These are phyloP conservation scores for Eudemis profundana DNA, from an alignment of 2,888 invertebrate genomes.

Conservation along the genomic window DNA sequence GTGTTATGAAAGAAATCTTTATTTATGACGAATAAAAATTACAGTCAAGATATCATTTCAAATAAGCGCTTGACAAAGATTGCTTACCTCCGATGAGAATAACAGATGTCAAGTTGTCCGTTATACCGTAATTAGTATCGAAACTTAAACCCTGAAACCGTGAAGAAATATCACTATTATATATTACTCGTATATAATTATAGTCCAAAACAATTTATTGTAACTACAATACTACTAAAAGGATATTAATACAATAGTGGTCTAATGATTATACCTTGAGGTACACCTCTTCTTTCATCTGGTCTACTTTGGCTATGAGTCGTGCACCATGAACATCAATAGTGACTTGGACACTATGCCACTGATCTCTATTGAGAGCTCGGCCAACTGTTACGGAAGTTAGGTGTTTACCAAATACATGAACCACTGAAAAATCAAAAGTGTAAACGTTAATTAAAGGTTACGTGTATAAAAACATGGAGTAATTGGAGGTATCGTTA, in stretches of 20 bases:
- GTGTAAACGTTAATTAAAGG: not conserved
- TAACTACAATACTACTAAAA: not conserved
- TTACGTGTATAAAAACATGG: too few species aligned
- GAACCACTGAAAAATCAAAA: conserved; percentile 87
- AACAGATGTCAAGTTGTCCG: conserved; percentile 93
- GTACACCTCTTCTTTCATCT: conserved; percentile 91
- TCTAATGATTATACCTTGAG: conserved; percentile 82
- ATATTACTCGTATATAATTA: not conserved
- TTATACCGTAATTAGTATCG: conserved; percentile 94
- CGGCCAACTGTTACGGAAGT: conserved; percentile 94
- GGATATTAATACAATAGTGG: not conserved
- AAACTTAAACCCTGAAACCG: conserved; percentile 88
- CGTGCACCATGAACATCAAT: conserved; percentile 95
- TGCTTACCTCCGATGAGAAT: conserved; percentile 93
- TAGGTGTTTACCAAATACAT: conserved; percentile 95
- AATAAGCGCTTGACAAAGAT: too few species aligned
- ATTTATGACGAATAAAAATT: too few species aligned
- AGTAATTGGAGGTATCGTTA: too few species aligned
- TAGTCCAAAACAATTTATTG: too few species aligned
- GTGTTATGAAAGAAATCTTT: too few species aligned
- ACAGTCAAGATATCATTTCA: too few species aligned
- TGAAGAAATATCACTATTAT: not conserved
- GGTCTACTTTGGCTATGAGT: conserved; percentile 94
- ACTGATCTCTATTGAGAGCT: conserved; percentile 94
- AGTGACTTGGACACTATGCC: conserved; percentile 94